Percentiles rank a stretch among this genome's conserved stretches.
Evolutionary conservation across 2,888 invertebrate species (phyloP).

Genomic region (Dicyrtoma fusca): DNA sequence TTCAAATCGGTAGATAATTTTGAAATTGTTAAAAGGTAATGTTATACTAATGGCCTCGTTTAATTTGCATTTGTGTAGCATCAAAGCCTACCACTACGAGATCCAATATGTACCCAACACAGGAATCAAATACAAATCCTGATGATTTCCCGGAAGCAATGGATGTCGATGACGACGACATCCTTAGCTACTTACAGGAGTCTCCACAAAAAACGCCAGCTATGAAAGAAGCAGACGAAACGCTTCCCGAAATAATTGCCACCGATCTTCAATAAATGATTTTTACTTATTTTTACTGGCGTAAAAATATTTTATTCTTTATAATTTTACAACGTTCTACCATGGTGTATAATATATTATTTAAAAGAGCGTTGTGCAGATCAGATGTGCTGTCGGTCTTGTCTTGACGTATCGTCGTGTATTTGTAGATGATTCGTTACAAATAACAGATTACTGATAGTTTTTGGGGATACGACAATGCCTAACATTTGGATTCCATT

Average conservation of each 20-base stretch:
- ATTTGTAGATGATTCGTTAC: too few species aligned
- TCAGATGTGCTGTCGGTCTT: too few species aligned
- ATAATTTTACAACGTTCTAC: background rate
- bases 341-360: background rate
- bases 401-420: too few species aligned
- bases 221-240: background rate
- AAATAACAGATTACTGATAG: too few species aligned
- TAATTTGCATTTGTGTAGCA: background rate
- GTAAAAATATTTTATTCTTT: too few species aligned
- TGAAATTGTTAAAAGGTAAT: background rate
- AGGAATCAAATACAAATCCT: background rate
- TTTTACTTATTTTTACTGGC: too few species aligned
- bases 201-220: background rate
- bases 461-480: too few species aligned
- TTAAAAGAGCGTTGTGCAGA: too few species aligned
- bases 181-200: background rate
- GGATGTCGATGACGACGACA: slow-evolving; percentile 1
- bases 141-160: background rate
- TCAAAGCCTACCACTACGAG: background rate
- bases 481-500: too few species aligned
- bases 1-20: too few species aligned
- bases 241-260: background rate
- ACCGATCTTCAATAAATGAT: background rate
- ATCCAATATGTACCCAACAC: background rate
- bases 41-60: background rate